These are phyloP conservation scores for Capromys pilorides DNA, from an alignment of 2,797 vertebrate genomes.

Conservation along the genomic window DNA sequence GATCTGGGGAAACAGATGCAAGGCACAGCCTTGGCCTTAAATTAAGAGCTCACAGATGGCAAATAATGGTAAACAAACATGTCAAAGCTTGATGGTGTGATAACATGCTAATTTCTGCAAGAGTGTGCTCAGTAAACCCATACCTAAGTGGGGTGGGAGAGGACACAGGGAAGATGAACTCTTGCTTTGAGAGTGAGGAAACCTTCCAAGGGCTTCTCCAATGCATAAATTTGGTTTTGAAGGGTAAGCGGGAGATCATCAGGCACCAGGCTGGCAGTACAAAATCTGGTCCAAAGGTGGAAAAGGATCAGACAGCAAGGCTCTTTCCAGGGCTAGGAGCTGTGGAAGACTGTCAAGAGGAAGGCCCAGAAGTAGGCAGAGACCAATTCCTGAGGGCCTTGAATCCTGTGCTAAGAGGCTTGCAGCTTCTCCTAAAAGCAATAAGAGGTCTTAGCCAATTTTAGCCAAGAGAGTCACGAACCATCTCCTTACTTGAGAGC, in stretches of 20 bases:
- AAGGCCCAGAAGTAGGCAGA: neutral
- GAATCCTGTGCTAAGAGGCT: neutral
- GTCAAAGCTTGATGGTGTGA: constrained; percentile 25
- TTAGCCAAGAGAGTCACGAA: neutral
- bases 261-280: neutral
- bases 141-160: neutral
- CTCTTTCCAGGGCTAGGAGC: neutral
- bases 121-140: neutral
- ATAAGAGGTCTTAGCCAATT: neutral
- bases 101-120: neutral
- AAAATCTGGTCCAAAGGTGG: neutral
- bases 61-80: constrained; percentile 24
- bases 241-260: neutral
- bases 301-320: neutral
- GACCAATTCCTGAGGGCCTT: neutral
- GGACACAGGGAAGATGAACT: neutral
- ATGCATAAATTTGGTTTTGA: neutral
- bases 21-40: neutral
- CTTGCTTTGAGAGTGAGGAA: neutral
- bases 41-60: constrained; percentile 44
- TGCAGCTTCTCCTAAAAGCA: neutral
- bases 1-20: neutral
- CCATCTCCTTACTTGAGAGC: neutral
- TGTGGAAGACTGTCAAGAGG: neutral
- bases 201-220: neutral